phyloP scores from a whole-genome alignment of 2,888 invertebrate genomes.

The Drosophila ustulata region DNA sequence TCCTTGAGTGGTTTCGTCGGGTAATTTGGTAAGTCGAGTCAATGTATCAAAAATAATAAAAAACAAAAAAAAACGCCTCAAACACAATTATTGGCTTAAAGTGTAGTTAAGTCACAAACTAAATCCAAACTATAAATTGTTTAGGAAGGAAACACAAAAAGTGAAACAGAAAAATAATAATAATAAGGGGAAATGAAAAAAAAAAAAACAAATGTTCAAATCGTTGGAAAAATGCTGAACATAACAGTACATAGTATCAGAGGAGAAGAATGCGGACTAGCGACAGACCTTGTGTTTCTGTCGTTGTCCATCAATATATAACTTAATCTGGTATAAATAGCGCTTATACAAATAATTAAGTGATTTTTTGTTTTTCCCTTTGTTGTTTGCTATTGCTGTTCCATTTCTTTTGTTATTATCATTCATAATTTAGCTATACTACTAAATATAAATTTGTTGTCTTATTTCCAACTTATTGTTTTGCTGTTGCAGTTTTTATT shows the following conservation, averaged over 20 bases:
- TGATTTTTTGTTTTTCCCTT: conserved; percentile 46
- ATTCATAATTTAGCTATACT: conserved; percentile 60
- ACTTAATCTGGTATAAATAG: conserved; percentile 62
- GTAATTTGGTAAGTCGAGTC: conserved; percentile 41
- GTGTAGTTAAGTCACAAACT: conserved; percentile 64
- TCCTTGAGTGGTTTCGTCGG: conserved; percentile 29
- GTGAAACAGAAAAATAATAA: conserved; percentile 10
- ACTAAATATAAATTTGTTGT: conserved; percentile 64
- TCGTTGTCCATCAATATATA: conserved; percentile 44
- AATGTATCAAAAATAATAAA: conserved; percentile 31
- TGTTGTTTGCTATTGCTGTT: conserved; percentile 55
- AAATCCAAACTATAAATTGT: conserved; percentile 22
- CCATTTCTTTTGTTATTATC: conserved; percentile 26
- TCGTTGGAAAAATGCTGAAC: conserved; percentile 8
- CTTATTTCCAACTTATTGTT: conserved; percentile 76
- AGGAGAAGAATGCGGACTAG: conserved; percentile 1
- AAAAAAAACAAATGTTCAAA: neutral
- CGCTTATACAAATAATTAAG: conserved; percentile 69
- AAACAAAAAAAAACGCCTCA: conserved; percentile 16
- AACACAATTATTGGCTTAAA: conserved; percentile 49
- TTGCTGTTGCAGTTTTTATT: conserved; percentile 63
- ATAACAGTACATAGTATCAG: conserved; percentile 7
- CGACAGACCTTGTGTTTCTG: conserved; percentile 15
- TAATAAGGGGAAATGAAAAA: conserved; percentile 11
- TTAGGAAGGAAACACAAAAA: conserved; percentile 21